Evolutionary conservation across 2,113 vertebrate genomes (phyloP).

Genomic region (Cairina moschata): DNA sequence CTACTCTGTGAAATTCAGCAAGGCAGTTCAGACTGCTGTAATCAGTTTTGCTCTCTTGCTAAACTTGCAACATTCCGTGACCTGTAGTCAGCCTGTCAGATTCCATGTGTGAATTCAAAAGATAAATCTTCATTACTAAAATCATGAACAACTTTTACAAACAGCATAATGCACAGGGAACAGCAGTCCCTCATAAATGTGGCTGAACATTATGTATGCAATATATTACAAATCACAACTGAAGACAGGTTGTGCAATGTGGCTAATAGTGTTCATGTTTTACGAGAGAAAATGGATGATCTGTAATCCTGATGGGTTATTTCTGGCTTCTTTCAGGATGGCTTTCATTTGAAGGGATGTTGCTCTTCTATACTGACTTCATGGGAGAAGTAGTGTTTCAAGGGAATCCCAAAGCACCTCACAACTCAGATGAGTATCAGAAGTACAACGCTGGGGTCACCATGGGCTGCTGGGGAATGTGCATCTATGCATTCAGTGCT

Average conservation of each 20-base stretch:
- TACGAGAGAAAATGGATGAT: not conserved
- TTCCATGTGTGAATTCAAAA: not conserved
- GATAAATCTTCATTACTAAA: slow-evolving; percentile 5
- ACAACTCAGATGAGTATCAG: slow-evolving; percentile 89
- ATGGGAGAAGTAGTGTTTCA: slow-evolving; percentile 98
- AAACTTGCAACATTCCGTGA: not conserved
- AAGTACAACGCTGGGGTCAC: slow-evolving; percentile 94
- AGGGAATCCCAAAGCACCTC: slow-evolving; percentile 92
- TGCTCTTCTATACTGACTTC: slow-evolving; percentile 98
- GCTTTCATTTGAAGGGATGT: slow-evolving; percentile 97
- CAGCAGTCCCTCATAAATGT: not conserved
- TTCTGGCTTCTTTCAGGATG: slow-evolving; percentile 81
- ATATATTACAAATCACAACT: not conserved
- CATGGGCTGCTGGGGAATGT: slow-evolving; percentile 99
- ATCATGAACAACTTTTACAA: not conserved
- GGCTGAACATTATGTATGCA: not conserved
- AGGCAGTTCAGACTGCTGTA: not conserved
- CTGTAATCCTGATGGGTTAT: not conserved
- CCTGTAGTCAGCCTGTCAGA: not conserved
- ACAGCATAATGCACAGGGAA: not conserved
- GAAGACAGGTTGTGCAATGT: too few relatives aligned
- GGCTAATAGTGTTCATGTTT: not conserved
- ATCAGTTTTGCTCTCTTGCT: not conserved
- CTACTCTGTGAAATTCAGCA: not conserved
- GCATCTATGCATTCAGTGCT: slow-evolving; percentile 97